Percentiles rank a stretch among this genome's conserved stretches.
These are phyloP conservation scores for Lutjanus argentimaculatus DNA, from an alignment of 2,797 vertebrate species.

Conservation along the genomic window DNA sequence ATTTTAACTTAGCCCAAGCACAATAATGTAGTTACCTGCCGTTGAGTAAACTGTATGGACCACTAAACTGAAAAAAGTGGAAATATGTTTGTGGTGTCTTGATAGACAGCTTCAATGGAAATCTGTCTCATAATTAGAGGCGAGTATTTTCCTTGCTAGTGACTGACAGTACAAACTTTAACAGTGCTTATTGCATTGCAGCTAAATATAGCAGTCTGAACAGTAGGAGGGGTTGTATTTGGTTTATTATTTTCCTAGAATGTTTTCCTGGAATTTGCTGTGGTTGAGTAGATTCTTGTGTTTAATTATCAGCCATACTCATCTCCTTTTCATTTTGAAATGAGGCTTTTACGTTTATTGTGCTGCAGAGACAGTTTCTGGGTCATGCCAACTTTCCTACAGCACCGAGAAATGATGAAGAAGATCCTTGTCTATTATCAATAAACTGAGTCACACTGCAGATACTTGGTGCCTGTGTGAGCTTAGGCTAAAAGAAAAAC, in stretches of 20 bases:
- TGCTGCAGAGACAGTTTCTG: background rate
- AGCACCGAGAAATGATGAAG: background rate
- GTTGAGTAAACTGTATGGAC: background rate
- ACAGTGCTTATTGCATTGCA: background rate
- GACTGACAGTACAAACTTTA: background rate
- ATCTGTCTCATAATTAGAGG: background rate
- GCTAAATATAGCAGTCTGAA: background rate
- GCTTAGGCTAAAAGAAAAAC: slow-evolving; percentile 13
- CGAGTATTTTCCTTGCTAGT: background rate
- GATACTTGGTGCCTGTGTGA: background rate
- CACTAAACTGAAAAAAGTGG: background rate
- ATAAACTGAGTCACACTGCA: slow-evolving; percentile 21
- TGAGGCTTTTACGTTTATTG: background rate
- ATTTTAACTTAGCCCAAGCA: background rate
- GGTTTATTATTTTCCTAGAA: background rate
- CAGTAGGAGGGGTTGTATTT: background rate
- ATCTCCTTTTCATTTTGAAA: slow-evolving; percentile 12
- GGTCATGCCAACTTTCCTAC: slow-evolving; percentile 2
- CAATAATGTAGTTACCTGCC: background rate
- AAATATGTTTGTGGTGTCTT: background rate
- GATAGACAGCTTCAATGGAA: background rate
- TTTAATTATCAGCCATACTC: background rate
- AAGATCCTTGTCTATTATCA: slow-evolving; percentile 5
- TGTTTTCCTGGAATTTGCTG: background rate
- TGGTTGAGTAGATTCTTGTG: background rate